Percentiles rank a stretch among this genome's conserved stretches.
Conservation (phyloP, 2,888 invertebrate species). For the Brenthis daphne region DNA sequence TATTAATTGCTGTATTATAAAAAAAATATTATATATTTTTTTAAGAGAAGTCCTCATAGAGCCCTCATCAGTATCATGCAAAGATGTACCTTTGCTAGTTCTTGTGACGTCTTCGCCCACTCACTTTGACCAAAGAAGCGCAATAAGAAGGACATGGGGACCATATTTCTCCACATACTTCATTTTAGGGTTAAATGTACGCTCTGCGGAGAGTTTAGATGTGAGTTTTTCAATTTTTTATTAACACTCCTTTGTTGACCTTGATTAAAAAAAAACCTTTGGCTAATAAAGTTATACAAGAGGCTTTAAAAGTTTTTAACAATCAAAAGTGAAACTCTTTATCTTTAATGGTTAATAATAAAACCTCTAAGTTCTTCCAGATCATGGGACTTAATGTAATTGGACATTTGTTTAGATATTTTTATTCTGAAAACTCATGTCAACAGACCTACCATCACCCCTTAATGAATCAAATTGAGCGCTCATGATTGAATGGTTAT, state of each 20-base stretch:
- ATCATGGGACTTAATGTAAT: constrained; percentile 3
- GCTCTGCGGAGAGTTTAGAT: constrained; percentile 24
- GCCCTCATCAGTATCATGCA: constrained; percentile 56
- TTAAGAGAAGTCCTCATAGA: constrained; percentile 63
- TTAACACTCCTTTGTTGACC: neutral
- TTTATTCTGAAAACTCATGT: too few species aligned
- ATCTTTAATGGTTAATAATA: too few species aligned
- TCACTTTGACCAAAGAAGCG: constrained; percentile 74
- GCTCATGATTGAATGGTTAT: too few species aligned
- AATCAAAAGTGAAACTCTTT: too few species aligned
- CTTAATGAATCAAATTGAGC: too few species aligned
- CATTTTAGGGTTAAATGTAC: constrained; percentile 74
- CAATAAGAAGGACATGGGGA: constrained; percentile 84
- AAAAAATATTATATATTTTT: constrained; percentile 16
- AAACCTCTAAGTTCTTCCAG: too few species aligned
- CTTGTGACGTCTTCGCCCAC: constrained; percentile 80
- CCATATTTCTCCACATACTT: constrained; percentile 77
- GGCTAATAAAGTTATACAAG: too few species aligned
- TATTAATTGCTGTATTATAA: too few species aligned
- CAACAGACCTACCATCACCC: too few species aligned
- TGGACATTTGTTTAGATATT: too few species aligned
- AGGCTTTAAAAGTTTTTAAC: too few species aligned
- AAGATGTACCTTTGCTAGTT: constrained; percentile 59
- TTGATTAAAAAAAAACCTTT: too few species aligned
- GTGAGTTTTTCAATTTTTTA: constrained; percentile 23